Conservation (phyloP, 1,140 invertebrate species). For the Palaemon carinicauda region DNA sequence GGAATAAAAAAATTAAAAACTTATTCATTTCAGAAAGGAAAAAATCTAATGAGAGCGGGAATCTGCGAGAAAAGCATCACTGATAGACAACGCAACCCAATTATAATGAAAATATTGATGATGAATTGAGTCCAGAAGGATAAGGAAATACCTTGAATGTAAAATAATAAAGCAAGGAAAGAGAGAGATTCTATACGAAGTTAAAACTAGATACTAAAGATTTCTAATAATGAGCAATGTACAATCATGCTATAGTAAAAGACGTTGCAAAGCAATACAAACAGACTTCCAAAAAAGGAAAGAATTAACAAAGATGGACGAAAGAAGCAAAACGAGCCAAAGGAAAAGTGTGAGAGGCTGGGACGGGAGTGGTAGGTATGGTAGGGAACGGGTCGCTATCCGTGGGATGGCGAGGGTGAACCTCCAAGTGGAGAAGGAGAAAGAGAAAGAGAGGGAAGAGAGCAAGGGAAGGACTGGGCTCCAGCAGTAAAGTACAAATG, state of each 20-base stretch:
- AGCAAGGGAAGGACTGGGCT: conserved; percentile 21
- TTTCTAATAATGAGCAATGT: too few species aligned
- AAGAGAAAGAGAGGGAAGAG: conserved; percentile 39
- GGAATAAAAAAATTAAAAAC: too few species aligned
- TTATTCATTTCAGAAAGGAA: too few species aligned
- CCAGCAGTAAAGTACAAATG: conserved; percentile 57
- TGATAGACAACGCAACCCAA: too few species aligned
- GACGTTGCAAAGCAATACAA: background rate
- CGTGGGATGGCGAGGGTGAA: background rate
- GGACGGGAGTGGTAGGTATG: background rate
- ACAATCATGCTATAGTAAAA: too few species aligned
- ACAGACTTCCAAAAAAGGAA: background rate
- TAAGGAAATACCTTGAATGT: too few species aligned
- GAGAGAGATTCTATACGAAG: background rate
- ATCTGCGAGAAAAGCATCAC: too few species aligned
- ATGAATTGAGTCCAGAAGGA: too few species aligned
- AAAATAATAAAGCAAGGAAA: background rate
- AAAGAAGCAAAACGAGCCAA: background rate
- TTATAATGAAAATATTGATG: too few species aligned
- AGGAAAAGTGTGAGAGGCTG: background rate
- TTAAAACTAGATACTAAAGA: too few species aligned
- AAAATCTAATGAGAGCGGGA: too few species aligned
- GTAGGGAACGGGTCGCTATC: background rate
- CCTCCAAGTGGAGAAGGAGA: conserved; percentile 28
- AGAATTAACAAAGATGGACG: background rate